Conservation (phyloP, 2,797 vertebrate species). For the Sebastes steindachneri region DNA sequence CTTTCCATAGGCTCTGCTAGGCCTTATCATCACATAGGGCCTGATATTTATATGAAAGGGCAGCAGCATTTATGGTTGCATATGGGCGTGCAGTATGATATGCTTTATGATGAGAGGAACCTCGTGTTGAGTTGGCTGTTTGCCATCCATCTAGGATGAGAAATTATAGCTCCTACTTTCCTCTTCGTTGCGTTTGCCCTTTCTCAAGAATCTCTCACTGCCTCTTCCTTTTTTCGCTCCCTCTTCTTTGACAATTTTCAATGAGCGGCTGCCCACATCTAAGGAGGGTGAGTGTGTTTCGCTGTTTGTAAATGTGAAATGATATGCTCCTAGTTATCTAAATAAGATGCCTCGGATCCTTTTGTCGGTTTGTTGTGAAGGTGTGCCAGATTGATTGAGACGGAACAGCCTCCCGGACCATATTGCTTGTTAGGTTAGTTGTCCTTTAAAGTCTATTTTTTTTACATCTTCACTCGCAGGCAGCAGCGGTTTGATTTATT, state of each 20-base stretch:
- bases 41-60: conserved; percentile 49
- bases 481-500: conserved; percentile 60
- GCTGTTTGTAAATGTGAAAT: conserved; percentile 6
- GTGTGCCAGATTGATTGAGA: conserved; percentile 29
- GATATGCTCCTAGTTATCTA: conserved; percentile 12
- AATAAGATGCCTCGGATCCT: not conserved
- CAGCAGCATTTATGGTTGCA: conserved; percentile 30
- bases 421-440: conserved; percentile 33
- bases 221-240: conserved; percentile 15
- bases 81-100: conserved; percentile 13
- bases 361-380: conserved; percentile 26
- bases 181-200: conserved; percentile 23
- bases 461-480: conserved; percentile 1
- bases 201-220: conserved; percentile 23
- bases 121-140: conserved; percentile 33
- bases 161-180: conserved; percentile 33
- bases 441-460: conserved; percentile 32
- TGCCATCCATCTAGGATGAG: conserved; percentile 25
- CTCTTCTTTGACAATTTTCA: conserved; percentile 40
- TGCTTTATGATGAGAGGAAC: conserved; percentile 39
- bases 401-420: conserved; percentile 3
- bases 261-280: conserved; percentile 9
- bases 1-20: not conserved
- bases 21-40: conserved; percentile 13
- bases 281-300: not conserved